These are phyloP conservation scores for Dromiciops gliroides DNA, from an alignment of 2,113 vertebrate species.

Conservation along the genomic window DNA sequence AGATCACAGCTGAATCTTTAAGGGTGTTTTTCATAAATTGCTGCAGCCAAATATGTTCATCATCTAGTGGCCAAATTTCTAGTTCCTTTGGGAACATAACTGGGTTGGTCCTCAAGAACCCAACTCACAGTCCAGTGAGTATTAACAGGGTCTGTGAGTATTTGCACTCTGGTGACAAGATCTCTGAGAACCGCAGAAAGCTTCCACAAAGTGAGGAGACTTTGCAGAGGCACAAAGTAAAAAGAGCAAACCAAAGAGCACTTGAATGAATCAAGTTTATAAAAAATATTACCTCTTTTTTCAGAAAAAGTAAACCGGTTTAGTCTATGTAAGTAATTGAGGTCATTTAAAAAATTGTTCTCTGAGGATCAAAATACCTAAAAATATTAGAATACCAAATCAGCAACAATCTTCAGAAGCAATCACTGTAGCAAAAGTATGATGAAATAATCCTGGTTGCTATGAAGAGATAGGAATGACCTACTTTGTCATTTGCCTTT, in stretches of 20 bases:
- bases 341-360: background rate
- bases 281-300: slow-evolving; percentile 16
- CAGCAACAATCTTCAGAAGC: background rate
- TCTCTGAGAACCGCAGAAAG: background rate
- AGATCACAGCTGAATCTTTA: slow-evolving; percentile 32
- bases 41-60: background rate
- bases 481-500: background rate
- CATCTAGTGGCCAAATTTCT: background rate
- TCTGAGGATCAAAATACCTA: background rate
- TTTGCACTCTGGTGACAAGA: background rate
- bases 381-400: slow-evolving; percentile 1
- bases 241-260: background rate
- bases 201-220: background rate
- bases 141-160: background rate
- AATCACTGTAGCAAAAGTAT: background rate
- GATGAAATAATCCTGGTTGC: background rate
- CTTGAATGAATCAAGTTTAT: slow-evolving; percentile 8
- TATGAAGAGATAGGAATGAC: background rate
- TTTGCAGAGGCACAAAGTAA: background rate
- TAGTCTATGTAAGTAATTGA: background rate
- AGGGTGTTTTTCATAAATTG: background rate
- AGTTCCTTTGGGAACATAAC: background rate
- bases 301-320: slow-evolving; percentile 11
- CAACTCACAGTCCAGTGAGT: background rate
- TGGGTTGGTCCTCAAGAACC: background rate